A percentile compares a stretch with the other conserved stretches of the same genome.
Conservation (phyloP, 1,140 invertebrate genomes). For the Phthorimaea operculella region DNA sequence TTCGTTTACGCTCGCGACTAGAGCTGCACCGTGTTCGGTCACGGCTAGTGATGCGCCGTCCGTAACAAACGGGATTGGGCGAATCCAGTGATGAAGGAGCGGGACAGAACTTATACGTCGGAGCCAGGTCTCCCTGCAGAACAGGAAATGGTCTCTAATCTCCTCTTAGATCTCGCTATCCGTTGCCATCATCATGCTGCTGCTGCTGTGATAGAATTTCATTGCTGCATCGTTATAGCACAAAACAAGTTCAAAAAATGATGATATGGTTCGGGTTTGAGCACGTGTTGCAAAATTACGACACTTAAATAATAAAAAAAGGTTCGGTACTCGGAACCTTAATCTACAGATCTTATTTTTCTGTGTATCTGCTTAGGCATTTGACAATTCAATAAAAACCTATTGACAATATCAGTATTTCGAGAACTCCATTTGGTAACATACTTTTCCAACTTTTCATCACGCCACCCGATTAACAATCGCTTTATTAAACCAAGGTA, state of each 20-base stretch:
- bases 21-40: too few relatives aligned
- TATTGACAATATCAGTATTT: constrained; percentile 7
- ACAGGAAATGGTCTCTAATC: too few relatives aligned
- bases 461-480: constrained; percentile 20
- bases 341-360: constrained; percentile 7
- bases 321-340: constrained; percentile 14
- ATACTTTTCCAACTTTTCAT: constrained; percentile 14
- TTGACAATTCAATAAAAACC: constrained; percentile 6
- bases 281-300: constrained; percentile 2
- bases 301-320: constrained; percentile 13
- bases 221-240: constrained; percentile 15
- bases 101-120: too few relatives aligned
- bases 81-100: too few relatives aligned
- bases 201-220: too few relatives aligned
- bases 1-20: too few relatives aligned
- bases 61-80: too few relatives aligned
- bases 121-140: too few relatives aligned
- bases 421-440: constrained; percentile 12
- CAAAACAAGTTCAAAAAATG: constrained; percentile 13
- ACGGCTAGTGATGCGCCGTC: too few relatives aligned
- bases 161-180: too few relatives aligned
- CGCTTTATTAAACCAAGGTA: constrained; percentile 29
- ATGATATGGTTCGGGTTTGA: constrained; percentile 3
- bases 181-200: too few relatives aligned
- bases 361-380: constrained; percentile 14